Percentiles rank a stretch among this genome's conserved stretches.
Evolutionary conservation across 2,888 invertebrate genomes (phyloP).

Genomic region (Limenitis camilla): DNA sequence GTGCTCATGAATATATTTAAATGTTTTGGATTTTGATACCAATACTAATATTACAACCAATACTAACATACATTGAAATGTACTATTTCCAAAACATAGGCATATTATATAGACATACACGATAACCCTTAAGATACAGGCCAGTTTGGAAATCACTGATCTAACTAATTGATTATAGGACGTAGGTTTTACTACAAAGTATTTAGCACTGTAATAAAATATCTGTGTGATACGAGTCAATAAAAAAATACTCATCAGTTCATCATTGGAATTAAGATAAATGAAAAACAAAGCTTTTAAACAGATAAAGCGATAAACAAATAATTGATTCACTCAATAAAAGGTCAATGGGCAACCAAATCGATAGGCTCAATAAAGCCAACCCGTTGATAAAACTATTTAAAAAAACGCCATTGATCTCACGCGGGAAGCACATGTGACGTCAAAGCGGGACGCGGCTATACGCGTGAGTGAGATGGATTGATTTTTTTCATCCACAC

Average conservation of each 20-base stretch:
- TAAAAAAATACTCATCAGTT: neutral
- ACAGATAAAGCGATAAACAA: constrained; percentile 3
- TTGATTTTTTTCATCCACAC: constrained; percentile 43
- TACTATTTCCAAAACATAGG: too few species aligned
- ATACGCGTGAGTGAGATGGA: constrained; percentile 34
- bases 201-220: too few species aligned
- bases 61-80: too few species aligned
- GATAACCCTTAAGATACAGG: too few species aligned
- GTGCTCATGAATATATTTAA: neutral
- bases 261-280: neutral
- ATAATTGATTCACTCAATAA: constrained; percentile 4
- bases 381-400: constrained; percentile 32
- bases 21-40: neutral
- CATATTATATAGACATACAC: too few species aligned
- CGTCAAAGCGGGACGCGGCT: constrained; percentile 35
- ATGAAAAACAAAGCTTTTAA: neutral
- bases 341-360: constrained; percentile 10
- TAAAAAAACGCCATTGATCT: constrained; percentile 52
- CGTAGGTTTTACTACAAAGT: too few species aligned
- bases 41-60: too few species aligned
- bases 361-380: constrained; percentile 22
- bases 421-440: constrained; percentile 59
- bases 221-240: too few species aligned
- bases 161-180: too few species aligned
- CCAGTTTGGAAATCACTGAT: too few species aligned